Percentiles rank a stretch among this genome's conserved stretches.
Evolutionary conservation across 2,888 invertebrate species (phyloP).

Genomic region (Macrosiphum euphorbiae): DNA sequence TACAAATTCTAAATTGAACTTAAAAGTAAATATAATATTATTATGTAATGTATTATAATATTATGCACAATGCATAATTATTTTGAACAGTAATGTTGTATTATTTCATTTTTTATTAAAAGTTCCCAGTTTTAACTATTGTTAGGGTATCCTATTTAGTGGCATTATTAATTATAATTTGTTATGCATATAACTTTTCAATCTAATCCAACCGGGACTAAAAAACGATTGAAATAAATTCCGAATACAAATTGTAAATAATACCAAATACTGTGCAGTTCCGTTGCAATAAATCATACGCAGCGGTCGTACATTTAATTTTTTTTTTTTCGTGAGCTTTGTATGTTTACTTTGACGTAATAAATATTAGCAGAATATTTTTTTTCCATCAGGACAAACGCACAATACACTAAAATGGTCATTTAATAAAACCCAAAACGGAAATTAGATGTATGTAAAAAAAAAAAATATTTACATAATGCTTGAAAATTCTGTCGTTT

Average conservation of each 20-base stretch:
- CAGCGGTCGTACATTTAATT: background rate
- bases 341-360: background rate
- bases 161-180: constrained; percentile 33
- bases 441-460: constrained; percentile 31
- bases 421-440: background rate
- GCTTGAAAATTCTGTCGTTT: constrained; percentile 2
- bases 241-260: constrained; percentile 20
- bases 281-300: constrained; percentile 34
- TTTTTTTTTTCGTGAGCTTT: background rate
- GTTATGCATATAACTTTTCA: constrained; percentile 40
- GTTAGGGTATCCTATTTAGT: background rate
- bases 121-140: background rate
- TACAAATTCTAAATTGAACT: background rate
- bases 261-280: background rate
- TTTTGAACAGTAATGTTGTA: background rate
- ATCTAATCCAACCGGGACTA: constrained; percentile 46
- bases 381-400: background rate
- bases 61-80: background rate
- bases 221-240: constrained; percentile 52
- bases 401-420: background rate
- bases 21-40: background rate
- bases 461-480: constrained; percentile 27
- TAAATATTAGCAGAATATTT: background rate
- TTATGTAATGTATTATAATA: background rate
- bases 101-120: background rate